These are phyloP conservation scores for Scomber scombrus DNA, from an alignment of 2,113 vertebrate genomes.

Conservation along the genomic window DNA sequence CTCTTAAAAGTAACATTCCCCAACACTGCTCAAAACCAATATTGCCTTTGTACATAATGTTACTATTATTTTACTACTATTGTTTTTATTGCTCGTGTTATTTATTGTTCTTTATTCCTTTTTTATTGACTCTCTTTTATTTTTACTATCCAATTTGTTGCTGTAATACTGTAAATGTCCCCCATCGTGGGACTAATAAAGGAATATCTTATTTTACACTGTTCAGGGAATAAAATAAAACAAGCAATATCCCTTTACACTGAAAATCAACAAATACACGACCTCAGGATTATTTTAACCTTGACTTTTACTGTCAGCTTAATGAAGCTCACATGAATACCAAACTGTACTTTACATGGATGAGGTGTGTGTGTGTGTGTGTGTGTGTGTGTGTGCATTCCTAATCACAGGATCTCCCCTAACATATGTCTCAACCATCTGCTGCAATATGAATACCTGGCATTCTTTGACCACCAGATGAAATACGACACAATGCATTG, in stretches of 20 bases:
- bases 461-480: constrained; percentile 1
- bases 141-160: too few species aligned
- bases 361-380: neutral
- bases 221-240: too few species aligned
- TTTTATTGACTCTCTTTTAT: too few species aligned
- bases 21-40: too few species aligned
- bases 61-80: too few species aligned
- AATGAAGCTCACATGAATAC: neutral
- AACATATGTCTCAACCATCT: constrained; percentile 1
- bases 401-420: neutral
- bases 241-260: neutral
- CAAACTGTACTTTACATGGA: constrained; percentile 3
- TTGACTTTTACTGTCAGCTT: neutral
- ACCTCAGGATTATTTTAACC: neutral
- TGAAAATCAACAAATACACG: neutral
- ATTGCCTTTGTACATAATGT: too few species aligned
- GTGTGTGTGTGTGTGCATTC: neutral
- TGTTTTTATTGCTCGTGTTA: too few species aligned
- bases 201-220: too few species aligned
- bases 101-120: too few species aligned
- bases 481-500: neutral
- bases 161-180: too few species aligned
- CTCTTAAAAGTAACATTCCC: too few species aligned
- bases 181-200: neutral
- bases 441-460: neutral